A percentile compares a stretch with the other conserved stretches of the same genome.
These are phyloP conservation scores for Neosilurus hyrtlii DNA, from an alignment of 2,797 vertebrate species.

Conservation along the genomic window DNA sequence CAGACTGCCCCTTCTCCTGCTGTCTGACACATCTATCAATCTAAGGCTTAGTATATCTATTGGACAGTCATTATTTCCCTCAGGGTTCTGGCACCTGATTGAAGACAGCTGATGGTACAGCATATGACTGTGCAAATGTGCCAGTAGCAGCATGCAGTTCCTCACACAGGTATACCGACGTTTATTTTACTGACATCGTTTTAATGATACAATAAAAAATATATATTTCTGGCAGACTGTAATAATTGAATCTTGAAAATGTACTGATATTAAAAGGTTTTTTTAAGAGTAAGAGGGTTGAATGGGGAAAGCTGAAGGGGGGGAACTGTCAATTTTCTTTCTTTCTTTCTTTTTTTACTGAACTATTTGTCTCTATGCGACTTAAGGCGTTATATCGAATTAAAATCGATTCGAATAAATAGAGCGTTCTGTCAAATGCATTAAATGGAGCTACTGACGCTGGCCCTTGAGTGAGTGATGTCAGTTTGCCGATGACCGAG, in stretches of 20 bases:
- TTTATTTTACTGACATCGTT: neutral
- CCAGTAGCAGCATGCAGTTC: neutral
- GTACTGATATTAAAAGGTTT: neutral
- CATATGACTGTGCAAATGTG: constrained; percentile 54
- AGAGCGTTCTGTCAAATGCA: neutral
- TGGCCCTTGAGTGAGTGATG: neutral
- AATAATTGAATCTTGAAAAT: neutral
- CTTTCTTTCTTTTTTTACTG: neutral
- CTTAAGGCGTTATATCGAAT: neutral
- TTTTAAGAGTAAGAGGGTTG: neutral
- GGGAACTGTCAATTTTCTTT: too few relatives aligned
- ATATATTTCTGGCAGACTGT: neutral
- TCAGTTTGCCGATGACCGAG: neutral
- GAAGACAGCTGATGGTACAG: constrained; percentile 45
- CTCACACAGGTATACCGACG: neutral
- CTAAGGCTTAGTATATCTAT: constrained; percentile 65
- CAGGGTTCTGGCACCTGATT: constrained; percentile 61
- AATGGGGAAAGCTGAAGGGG: neutral
- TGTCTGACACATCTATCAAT: constrained; percentile 65
- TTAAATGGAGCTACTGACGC: neutral
- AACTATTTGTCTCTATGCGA: neutral
- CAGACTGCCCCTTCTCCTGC: neutral
- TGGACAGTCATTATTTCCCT: constrained; percentile 62
- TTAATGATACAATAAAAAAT: neutral
- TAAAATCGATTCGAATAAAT: neutral